Evolutionary conservation across 1,140 invertebrate species (phyloP), one percentile per base, ranked within the genome.

Genomic region (Tetragnatha versicolor): DNA sequence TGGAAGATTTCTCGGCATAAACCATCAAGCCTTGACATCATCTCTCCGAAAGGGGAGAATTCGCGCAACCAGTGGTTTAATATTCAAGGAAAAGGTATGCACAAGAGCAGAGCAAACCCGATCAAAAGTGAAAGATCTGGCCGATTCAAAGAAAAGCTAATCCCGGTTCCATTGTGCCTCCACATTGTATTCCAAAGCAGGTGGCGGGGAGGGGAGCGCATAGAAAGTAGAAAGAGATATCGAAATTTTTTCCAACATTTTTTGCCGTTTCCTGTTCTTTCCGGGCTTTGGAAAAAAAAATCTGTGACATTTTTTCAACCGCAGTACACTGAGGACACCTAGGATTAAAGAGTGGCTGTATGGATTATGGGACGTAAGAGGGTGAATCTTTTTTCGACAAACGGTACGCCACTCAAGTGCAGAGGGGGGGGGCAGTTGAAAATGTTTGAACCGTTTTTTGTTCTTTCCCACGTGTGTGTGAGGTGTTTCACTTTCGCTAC

Each of bases 71-170:
- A 47, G 20, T 47, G 42, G 12, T 47, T 47, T 20, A 47, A 2
- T 47, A 17, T 12, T 3, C 3, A 47, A 47, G 20, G 20, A 63
- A 29, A 63, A 63, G n/a, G n/a, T 39, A 65, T 25, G 9, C n/a
- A 17, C 33, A 37, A 65, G 42, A 17, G 60, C n/a, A n/a, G 61
- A 42, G 7, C 42, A 42, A 65, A 65, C 27, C n/a, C 61, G 25
- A 65, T 65, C 42, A 42, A 31, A 42, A 42, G 60, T 6, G 60
- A 63, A 63, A n/a, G 29, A 31, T 31, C 33, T 37, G 14, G 60
- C 27, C 61, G 42, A 65, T 65, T 65, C 61, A 65, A 65, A 65
- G 61, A 65, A 65, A 39, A 65, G 61, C 61, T 27, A n/a, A 22
- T 68, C n/a, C 6, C 25, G 49, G 49, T 22, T 49, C 45, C 33